A percentile compares a stretch with the other conserved stretches of the same genome.
Evolutionary conservation across 2,797 vertebrate species (phyloP).

Genomic region (Siniperca undulata): DNA sequence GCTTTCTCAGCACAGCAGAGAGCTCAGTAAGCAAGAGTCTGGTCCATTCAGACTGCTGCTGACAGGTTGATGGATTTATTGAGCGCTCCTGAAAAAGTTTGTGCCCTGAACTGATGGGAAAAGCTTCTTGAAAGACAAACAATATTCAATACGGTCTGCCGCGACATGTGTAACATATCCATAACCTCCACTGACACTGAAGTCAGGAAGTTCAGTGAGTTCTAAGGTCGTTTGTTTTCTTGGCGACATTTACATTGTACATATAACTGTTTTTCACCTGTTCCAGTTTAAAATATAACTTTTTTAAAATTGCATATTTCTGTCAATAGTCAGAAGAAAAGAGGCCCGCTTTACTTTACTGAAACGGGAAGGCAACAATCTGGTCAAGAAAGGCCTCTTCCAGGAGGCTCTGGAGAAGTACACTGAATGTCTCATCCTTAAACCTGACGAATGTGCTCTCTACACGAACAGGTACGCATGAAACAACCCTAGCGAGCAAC

Average conservation of each 20-base stretch:
- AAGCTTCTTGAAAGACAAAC: slow-evolving; percentile 25
- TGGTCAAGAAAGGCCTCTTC: slow-evolving; percentile 89
- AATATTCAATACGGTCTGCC: neutral
- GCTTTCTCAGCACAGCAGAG: slow-evolving; percentile 57
- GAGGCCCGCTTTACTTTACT: slow-evolving; percentile 85
- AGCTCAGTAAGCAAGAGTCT: slow-evolving; percentile 50
- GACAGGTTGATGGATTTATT: slow-evolving; percentile 44
- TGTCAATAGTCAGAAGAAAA: slow-evolving; percentile 84
- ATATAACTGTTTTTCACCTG: neutral
- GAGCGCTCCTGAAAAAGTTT: slow-evolving; percentile 31
- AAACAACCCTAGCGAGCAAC: neutral
- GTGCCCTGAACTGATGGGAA: slow-evolving; percentile 4
- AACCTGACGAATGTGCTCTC: slow-evolving; percentile 87
- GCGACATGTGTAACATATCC: neutral
- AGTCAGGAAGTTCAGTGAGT: neutral
- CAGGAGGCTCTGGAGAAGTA: slow-evolving; percentile 91
- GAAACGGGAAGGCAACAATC: slow-evolving; percentile 92
- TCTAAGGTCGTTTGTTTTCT: neutral
- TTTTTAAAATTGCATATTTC: slow-evolving; percentile 14
- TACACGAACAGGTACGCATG: slow-evolving; percentile 93
- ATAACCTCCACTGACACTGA: neutral
- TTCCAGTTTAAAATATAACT: neutral
- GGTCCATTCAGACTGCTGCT: slow-evolving; percentile 37
- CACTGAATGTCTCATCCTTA: slow-evolving; percentile 90
- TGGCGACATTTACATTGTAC: neutral